phyloP scores from a whole-genome alignment of 2,797 vertebrate species.

The Syngnathus rostellatus region DNA sequence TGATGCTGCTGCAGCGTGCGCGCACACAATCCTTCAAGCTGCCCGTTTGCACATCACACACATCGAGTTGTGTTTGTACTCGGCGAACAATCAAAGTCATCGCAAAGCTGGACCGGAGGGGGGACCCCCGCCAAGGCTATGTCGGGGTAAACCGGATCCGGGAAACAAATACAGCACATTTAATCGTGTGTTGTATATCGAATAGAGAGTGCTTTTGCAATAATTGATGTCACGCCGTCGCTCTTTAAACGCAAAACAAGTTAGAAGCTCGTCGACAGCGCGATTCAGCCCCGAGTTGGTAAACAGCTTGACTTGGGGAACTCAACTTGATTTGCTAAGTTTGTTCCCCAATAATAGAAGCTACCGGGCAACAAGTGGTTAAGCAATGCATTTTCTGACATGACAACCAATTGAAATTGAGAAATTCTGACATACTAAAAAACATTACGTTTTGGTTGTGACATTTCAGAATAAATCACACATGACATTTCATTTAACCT shows the following conservation, averaged over 20 bases:
- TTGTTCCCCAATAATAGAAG: too few relatives aligned
- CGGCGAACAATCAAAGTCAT: slow-evolving; percentile 9
- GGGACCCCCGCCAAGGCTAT: not conserved
- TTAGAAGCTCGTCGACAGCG: not conserved
- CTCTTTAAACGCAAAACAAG: not conserved
- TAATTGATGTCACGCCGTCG: not conserved
- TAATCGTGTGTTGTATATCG: not conserved
- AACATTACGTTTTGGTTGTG: too few relatives aligned
- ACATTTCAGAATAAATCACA: too few relatives aligned
- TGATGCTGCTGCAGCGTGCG: slow-evolving; percentile 46
- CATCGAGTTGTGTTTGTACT: slow-evolving; percentile 14
- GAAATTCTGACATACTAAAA: too few relatives aligned
- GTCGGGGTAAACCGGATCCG: not conserved
- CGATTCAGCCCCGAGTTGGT: not conserved
- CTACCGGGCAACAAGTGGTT: too few relatives aligned
- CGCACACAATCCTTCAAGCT: slow-evolving; percentile 34
- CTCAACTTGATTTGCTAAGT: too few relatives aligned
- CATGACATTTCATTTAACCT: too few relatives aligned
- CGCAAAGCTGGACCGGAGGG: not conserved
- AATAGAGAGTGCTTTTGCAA: not conserved
- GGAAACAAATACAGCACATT: not conserved
- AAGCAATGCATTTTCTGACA: too few relatives aligned
- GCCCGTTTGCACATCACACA: slow-evolving; percentile 39
- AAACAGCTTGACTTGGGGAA: not conserved
- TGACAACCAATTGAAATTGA: too few relatives aligned